phyloP scores from a whole-genome alignment of 2,113 vertebrate genomes.

The Aphelocoma coerulescens region DNA sequence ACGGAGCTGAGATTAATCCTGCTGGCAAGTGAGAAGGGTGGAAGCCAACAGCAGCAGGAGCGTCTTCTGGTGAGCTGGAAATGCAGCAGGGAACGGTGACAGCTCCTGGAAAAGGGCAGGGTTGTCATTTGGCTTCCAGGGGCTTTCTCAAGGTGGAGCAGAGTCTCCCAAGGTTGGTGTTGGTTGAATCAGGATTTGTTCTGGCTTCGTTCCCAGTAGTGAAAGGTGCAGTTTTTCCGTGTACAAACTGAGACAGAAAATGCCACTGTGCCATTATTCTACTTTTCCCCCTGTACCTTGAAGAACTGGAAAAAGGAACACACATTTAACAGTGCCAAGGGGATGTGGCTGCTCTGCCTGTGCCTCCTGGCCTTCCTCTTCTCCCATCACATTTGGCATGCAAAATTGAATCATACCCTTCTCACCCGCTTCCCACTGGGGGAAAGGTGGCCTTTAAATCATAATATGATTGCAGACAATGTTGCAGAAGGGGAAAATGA shows the following conservation, averaged over 20 bases:
- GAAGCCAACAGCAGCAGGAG: neutral
- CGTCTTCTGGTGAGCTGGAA: neutral
- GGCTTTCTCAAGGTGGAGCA: neutral
- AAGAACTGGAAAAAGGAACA: slow-evolving; percentile 6
- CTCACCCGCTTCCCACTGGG: neutral
- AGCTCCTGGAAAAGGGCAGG: neutral
- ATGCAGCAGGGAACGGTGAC: neutral
- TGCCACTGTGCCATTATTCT: neutral
- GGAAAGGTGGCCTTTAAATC: slow-evolving; percentile 61
- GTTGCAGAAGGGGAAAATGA: slow-evolving; percentile 51
- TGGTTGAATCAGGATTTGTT: neutral
- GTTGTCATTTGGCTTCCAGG: neutral
- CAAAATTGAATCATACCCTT: slow-evolving; percentile 13
- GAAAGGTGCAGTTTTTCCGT: neutral
- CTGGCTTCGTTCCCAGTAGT: neutral
- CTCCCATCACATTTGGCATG: slow-evolving; percentile 7
- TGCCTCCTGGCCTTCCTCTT: slow-evolving; percentile 30
- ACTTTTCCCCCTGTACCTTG: neutral
- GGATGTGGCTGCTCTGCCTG: slow-evolving; percentile 28
- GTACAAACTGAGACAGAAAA: neutral
- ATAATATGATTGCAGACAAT: slow-evolving; percentile 32
- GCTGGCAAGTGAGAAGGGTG: neutral
- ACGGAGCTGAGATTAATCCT: neutral
- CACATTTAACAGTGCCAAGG: neutral
- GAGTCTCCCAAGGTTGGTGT: neutral